Percentiles rank a stretch among this genome's conserved stretches.
phyloP scores from a whole-genome alignment of 2,113 vertebrate species.

The Sisor rabdophorus region DNA sequence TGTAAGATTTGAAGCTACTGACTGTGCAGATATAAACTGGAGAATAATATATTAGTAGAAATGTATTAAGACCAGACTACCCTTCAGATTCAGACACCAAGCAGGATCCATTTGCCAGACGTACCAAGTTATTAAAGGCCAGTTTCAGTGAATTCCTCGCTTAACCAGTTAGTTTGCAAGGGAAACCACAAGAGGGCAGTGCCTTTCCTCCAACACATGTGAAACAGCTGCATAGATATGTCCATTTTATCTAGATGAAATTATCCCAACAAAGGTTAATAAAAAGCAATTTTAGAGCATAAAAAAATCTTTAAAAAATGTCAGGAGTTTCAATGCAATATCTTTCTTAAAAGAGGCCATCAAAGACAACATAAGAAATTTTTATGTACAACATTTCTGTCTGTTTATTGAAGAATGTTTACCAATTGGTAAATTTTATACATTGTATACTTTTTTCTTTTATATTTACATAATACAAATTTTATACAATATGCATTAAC shows the following conservation, averaged over 20 bases:
- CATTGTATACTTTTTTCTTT: not conserved
- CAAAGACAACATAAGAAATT: not conserved
- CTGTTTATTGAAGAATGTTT: not conserved
- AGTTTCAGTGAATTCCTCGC: not conserved
- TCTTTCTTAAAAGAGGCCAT: not conserved
- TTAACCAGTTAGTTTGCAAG: conserved; percentile 63
- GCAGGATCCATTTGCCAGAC: not conserved
- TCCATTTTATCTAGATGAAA: no score
- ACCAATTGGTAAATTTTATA: not conserved
- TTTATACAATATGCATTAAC: not conserved
- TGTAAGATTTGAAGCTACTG: conserved; percentile 1
- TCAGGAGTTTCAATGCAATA: not conserved
- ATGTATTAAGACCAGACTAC: not conserved
- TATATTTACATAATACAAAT: conserved; percentile 13
- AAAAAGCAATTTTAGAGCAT: not conserved
- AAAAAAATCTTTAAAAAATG: not conserved
- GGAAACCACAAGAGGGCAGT: conserved; percentile 44
- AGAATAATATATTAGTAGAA: conserved; percentile 11
- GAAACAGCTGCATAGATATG: not conserved
- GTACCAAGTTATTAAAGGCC: not conserved
- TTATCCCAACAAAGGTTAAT: not conserved
- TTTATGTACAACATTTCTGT: no score
- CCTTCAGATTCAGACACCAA: not conserved
- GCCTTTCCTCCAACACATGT: conserved; percentile 1
- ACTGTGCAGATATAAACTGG: conserved; percentile 5